Percentiles rank a stretch among this genome's conserved stretches.
Conservation (phyloP, 2,113 vertebrate genomes). For the Montifringilla adamsi region DNA sequence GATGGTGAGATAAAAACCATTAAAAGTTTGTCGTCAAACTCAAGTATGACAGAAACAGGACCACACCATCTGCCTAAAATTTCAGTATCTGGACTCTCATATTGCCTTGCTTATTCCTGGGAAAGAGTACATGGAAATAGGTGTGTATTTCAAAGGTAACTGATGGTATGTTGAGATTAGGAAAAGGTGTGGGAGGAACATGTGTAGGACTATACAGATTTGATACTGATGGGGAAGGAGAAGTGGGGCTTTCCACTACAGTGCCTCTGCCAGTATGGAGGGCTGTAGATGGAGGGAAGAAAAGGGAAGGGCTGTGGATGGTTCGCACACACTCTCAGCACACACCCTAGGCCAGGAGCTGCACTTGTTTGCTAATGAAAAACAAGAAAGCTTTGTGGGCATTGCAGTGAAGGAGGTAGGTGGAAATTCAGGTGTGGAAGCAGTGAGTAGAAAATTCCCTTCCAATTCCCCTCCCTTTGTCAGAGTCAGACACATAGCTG, state of each 20-base stretch:
- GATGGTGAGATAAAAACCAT: background rate
- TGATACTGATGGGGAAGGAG: background rate
- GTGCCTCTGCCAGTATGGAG: background rate
- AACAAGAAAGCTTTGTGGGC: background rate
- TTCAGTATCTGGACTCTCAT: background rate
- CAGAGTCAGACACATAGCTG: background rate
- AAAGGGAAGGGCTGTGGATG: background rate
- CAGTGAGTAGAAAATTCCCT: background rate
- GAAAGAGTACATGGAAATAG: background rate
- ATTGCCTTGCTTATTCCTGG: background rate
- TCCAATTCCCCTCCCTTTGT: background rate
- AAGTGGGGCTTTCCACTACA: background rate
- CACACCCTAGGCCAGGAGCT: background rate
- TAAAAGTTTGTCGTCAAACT: background rate
- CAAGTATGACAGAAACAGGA: background rate
- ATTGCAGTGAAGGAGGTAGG: background rate
- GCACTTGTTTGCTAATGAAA: background rate
- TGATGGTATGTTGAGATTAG: background rate
- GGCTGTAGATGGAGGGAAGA: background rate
- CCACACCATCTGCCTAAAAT: background rate
- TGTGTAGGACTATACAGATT: background rate
- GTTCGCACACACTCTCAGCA: background rate
- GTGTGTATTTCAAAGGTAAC: background rate
- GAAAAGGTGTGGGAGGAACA: background rate
- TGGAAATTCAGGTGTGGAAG: background rate